Percentiles rank a stretch among this genome's conserved stretches.
Evolutionary conservation across 2,113 vertebrate genomes (phyloP).

Genomic region (Bos taurus): DNA sequence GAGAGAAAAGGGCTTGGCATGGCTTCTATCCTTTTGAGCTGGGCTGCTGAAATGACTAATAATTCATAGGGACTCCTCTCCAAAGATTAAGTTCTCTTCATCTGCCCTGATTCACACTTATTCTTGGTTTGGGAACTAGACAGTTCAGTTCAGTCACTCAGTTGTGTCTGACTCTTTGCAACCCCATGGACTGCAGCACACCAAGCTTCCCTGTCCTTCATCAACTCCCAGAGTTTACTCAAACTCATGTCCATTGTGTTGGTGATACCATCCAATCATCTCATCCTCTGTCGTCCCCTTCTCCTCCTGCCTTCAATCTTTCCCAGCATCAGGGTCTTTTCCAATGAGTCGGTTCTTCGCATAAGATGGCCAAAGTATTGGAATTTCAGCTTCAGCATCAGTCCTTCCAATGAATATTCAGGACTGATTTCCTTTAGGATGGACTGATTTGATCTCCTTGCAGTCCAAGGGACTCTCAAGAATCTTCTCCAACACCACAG

Average conservation of each 20-base stretch:
- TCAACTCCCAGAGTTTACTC: not conserved
- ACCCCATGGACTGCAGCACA: not conserved
- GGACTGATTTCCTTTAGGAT: not conserved
- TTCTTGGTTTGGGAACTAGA: constrained; percentile 22
- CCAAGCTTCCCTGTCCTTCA: not conserved
- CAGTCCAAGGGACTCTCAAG: not conserved
- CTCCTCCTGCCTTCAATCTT: not conserved
- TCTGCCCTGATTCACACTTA: constrained; percentile 22
- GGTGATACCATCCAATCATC: not conserved
- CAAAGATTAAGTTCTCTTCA: constrained; percentile 18
- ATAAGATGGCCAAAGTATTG: not conserved
- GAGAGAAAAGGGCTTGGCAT: constrained; percentile 49
- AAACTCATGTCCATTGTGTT: not conserved
- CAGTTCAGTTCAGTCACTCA: not conserved
- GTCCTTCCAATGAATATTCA: not conserved
- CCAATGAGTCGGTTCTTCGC: not conserved
- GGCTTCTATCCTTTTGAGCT: constrained; percentile 49
- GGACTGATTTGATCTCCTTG: not conserved
- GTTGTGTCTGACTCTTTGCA: not conserved
- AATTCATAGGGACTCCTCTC: constrained; percentile 9
- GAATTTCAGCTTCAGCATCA: not conserved
- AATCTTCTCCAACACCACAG: not conserved
- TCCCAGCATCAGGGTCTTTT: not conserved
- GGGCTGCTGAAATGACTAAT: constrained; percentile 60
- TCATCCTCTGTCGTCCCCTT: not conserved